Percentiles rank a stretch among this genome's conserved stretches.
phyloP scores from a whole-genome alignment of 2,113 vertebrate species.

The Gymnogyps californianus region DNA sequence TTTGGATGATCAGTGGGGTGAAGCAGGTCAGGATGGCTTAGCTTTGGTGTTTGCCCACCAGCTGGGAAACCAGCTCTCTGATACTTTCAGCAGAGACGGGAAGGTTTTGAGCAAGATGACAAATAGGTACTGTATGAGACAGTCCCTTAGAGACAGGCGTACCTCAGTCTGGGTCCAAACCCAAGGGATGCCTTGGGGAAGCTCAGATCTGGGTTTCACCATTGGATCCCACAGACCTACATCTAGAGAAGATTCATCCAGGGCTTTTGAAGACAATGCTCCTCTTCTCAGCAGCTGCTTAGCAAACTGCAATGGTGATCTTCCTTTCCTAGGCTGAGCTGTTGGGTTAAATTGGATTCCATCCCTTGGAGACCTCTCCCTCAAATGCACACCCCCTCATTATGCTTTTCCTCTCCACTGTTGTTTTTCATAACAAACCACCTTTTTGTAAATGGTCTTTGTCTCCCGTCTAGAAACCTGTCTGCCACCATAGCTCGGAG shows the following conservation, averaged over 20 bases:
- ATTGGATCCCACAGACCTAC: not conserved
- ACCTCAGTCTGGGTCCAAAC: not conserved
- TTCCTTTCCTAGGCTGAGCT: not conserved
- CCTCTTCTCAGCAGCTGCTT: not conserved
- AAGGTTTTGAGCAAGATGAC: not conserved
- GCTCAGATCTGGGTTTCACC: not conserved
- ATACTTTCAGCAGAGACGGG: not conserved
- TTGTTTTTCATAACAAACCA: not conserved
- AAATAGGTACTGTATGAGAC: not conserved
- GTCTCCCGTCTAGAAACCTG: not conserved
- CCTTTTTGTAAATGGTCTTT: not conserved
- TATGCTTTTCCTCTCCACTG: not conserved
- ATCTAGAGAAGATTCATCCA: not conserved
- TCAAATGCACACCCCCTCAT: not conserved
- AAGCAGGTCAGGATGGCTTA: not conserved
- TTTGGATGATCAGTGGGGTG: not conserved
- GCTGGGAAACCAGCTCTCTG: not conserved
- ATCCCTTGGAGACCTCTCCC: not conserved
- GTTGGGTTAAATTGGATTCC: conserved; percentile 1
- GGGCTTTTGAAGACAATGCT: not conserved
- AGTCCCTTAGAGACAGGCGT: not conserved
- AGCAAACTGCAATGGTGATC: not conserved
- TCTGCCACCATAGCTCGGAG: not conserved
- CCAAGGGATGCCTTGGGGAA: not conserved
- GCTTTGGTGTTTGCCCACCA: not conserved